Evolutionary conservation across 1,140 invertebrate genomes (phyloP).

Genomic region (Nebria ingens): DNA sequence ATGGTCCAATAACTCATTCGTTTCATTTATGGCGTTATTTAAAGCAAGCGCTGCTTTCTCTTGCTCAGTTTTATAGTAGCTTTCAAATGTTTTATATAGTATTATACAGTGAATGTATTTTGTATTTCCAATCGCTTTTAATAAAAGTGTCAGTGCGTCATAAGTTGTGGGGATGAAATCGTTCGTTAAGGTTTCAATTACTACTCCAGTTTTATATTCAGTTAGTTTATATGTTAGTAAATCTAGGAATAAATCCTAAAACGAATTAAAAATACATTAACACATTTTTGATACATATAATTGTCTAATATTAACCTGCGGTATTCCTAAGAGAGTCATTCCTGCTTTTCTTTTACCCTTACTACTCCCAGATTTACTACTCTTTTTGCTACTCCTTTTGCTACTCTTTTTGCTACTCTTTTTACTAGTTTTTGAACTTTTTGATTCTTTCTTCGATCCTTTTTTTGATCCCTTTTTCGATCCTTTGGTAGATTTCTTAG

Average conservation of each 20-base stretch:
- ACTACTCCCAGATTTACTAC: neutral
- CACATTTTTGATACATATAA: neutral
- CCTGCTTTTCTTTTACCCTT: neutral
- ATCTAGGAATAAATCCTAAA: slow-evolving; percentile 18
- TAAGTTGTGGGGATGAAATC: slow-evolving; percentile 19
- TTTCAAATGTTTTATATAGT: slow-evolving; percentile 16
- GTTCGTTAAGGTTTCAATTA: slow-evolving; percentile 25
- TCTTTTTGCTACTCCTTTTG: too few species aligned
- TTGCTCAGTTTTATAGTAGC: too few species aligned
- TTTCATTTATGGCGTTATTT: slow-evolving; percentile 12
- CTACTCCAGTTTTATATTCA: slow-evolving; percentile 15
- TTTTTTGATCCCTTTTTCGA: too few species aligned
- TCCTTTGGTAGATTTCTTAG: too few species aligned
- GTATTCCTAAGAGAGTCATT: neutral
- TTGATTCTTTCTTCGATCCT: too few species aligned
- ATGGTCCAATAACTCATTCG: slow-evolving; percentile 3
- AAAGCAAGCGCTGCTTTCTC: neutral
- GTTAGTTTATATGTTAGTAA: slow-evolving; percentile 20
- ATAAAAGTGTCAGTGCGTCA: slow-evolving; percentile 18
- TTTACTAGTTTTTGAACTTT: too few species aligned
- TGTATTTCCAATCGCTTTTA: slow-evolving; percentile 21
- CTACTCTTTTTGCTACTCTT: too few species aligned
- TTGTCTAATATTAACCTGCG: neutral
- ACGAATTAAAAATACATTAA: neutral
- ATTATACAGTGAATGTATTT: slow-evolving; percentile 23